Base-by-base conservation (phyloP, 1,140 invertebrate genomes). In the Parapsyche elsis region DNA sequence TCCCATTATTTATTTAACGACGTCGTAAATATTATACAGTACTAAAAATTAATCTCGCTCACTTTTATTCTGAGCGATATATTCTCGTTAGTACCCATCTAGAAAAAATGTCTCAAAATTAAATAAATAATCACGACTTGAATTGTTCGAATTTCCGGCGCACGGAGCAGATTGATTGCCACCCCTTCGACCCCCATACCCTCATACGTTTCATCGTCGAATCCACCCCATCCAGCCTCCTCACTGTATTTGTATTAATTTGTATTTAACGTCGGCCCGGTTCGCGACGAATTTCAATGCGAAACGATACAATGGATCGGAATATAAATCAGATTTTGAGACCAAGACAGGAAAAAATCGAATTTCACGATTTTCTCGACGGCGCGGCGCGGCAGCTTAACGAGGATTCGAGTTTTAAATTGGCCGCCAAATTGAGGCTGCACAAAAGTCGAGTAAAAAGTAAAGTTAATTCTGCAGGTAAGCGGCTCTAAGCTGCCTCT, bases 341-440 rank as follows among this genome's bases (percentile, higher is more conserved):
- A 19, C 14, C 16, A 19, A n/a, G 12, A 19, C 57, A 2, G 21
- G 21, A 61, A 61, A 9, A 21, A 23, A 67, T 26, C 23, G 64
- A 67, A 67, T 2, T 26, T 26, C 14, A 26, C 64, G 64, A 67
- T 67, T 67, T 67, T 67, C 64, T 24, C 64, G 14, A 12, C 19
- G 9, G 19, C 23, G 19, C 21, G 4, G 16, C 9, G 12, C 23
- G 19, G 9, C 24, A 30, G 24, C 64, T 67, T 67, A 67, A 67
- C 64, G 21, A 67, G 64, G 64, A 67, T 67, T 67, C 64, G 64
- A 67, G 21, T 67, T 67, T 67, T 67, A 67, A 67, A 67, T 67
- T 67, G 23, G 64, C 64, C n/a, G n/a, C 64, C 23, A 67, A 67
- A 67, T 67, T 67, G 64, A 23, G 30, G 30, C 30, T 38, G 2